These are phyloP conservation scores for Tetragonisca angustula DNA, from an alignment of 2,888 invertebrate species.

Conservation along the genomic window DNA sequence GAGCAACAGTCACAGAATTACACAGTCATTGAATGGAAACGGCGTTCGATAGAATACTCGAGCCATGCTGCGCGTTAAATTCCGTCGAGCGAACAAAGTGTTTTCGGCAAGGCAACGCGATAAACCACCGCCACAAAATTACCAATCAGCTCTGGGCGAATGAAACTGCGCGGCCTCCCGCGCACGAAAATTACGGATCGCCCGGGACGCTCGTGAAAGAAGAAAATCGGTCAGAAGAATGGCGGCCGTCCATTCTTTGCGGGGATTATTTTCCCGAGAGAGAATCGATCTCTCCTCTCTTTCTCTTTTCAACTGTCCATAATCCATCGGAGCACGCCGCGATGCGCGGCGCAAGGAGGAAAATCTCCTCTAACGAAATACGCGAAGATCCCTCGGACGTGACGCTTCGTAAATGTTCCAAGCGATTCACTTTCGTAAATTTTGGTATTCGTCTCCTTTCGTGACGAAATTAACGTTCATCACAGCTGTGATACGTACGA, in stretches of 20 bases:
- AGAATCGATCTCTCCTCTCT: slow-evolving; percentile 34
- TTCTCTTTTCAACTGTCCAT: not conserved
- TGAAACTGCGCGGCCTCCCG: no score
- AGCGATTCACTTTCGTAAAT: not conserved
- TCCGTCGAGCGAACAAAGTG: no score
- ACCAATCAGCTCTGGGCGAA: no score
- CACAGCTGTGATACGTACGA: no score
- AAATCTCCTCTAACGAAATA: slow-evolving; percentile 27
- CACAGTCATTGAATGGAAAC: no score
- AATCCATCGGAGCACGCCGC: not conserved
- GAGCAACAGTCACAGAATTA: no score
- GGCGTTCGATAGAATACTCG: no score
- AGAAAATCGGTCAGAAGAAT: slow-evolving; percentile 42
- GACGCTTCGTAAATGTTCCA: not conserved
- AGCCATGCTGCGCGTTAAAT: no score
- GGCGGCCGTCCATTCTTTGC: slow-evolving; percentile 40
- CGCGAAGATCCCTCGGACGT: not conserved
- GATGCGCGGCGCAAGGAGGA: not conserved
- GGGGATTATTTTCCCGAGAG: slow-evolving; percentile 45
- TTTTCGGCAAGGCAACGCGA: no score
- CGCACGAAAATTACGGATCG: slow-evolving; percentile 42
- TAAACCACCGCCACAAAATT: not conserved
- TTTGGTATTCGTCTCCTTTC: not conserved
- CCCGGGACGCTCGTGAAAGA: slow-evolving; percentile 10
- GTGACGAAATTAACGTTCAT: no score